Conservation (phyloP, 2,797 vertebrate species). For the Danio jaintianensis region DNA sequence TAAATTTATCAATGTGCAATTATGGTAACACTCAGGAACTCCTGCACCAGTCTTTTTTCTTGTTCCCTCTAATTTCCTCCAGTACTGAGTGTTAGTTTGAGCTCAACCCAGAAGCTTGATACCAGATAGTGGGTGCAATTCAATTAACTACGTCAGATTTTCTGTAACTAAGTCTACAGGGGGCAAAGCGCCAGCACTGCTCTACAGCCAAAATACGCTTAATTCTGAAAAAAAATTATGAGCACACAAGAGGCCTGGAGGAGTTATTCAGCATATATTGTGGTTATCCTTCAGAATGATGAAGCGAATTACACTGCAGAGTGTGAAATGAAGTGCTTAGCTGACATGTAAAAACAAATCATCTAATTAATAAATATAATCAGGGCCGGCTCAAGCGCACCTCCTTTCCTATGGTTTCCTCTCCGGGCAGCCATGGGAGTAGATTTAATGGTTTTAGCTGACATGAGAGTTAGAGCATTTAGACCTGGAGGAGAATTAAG, state of each 20-base stretch:
- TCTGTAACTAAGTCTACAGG: slow-evolving; percentile 48
- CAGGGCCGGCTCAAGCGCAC: slow-evolving; percentile 67
- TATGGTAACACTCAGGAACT: slow-evolving; percentile 67
- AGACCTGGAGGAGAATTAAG: slow-evolving; percentile 73
- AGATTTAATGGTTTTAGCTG: slow-evolving; percentile 80
- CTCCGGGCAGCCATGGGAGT: slow-evolving; percentile 58
- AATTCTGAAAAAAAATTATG: slow-evolving; percentile 40
- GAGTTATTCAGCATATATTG: slow-evolving; percentile 55
- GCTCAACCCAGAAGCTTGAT: slow-evolving; percentile 60
- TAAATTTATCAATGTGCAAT: slow-evolving; percentile 77
- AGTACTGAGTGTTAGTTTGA: slow-evolving; percentile 62
- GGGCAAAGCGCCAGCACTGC: slow-evolving; percentile 32
- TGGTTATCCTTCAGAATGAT: slow-evolving; percentile 56
- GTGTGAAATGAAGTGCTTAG: slow-evolving; percentile 72
- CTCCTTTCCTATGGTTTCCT: slow-evolving; percentile 57
- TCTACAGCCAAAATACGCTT: slow-evolving; percentile 50
- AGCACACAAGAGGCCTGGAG: slow-evolving; percentile 60
- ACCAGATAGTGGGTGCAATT: slow-evolving; percentile 68
- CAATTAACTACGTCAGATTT: slow-evolving; percentile 72
- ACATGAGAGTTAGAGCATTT: slow-evolving; percentile 72
- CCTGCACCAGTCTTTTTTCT: slow-evolving; percentile 50
- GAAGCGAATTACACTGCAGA: slow-evolving; percentile 67
- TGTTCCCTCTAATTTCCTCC: slow-evolving; percentile 65
- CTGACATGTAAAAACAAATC: slow-evolving; percentile 83
- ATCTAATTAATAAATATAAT: slow-evolving; percentile 78